phyloP scores from a whole-genome alignment of 2,888 invertebrate species.

The Linhomoeus sp. region DNA sequence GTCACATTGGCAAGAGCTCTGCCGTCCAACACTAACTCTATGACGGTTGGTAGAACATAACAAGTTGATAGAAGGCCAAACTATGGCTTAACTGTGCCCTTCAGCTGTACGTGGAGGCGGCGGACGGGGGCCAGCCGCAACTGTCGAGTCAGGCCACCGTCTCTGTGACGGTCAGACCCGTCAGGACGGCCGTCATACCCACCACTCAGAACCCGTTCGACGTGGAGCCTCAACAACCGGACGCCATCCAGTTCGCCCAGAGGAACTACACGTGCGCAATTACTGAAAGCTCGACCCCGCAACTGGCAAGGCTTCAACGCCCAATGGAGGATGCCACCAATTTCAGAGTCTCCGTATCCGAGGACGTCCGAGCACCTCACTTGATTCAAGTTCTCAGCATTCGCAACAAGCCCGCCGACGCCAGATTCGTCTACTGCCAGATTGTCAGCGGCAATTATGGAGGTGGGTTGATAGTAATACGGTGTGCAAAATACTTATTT shows the following conservation, averaged over 20 bases:
- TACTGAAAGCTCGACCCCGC: too few relatives aligned
- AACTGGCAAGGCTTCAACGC: too few relatives aligned
- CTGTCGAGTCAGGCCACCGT: slow-evolving; percentile 28
- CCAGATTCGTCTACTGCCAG: slow-evolving; percentile 19
- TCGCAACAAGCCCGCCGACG: slow-evolving; percentile 20
- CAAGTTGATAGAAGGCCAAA: slow-evolving; percentile 8
- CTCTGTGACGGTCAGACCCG: background rate
- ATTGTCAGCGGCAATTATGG: slow-evolving; percentile 23
- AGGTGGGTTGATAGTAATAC: slow-evolving; percentile 3
- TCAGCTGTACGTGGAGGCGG: slow-evolving; percentile 48
- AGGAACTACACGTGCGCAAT: too few relatives aligned
- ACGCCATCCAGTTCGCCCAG: too few relatives aligned
- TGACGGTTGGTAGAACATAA: slow-evolving; percentile 11
- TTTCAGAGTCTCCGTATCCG: slow-evolving; percentile 20
- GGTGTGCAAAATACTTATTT: too few relatives aligned
- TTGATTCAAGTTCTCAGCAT: slow-evolving; percentile 19
- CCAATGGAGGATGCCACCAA: too few relatives aligned
- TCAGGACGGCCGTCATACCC: background rate
- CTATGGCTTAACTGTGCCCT: slow-evolving; percentile 1
- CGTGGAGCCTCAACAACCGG: background rate
- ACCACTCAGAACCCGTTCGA: background rate
- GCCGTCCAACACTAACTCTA: too few relatives aligned
- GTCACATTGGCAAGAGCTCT: too few relatives aligned
- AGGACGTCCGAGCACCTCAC: slow-evolving; percentile 19
- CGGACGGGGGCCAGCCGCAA: slow-evolving; percentile 65